Base-by-base conservation (phyloP, 2,113 vertebrate genomes). In the Thomomys bottae region DNA sequence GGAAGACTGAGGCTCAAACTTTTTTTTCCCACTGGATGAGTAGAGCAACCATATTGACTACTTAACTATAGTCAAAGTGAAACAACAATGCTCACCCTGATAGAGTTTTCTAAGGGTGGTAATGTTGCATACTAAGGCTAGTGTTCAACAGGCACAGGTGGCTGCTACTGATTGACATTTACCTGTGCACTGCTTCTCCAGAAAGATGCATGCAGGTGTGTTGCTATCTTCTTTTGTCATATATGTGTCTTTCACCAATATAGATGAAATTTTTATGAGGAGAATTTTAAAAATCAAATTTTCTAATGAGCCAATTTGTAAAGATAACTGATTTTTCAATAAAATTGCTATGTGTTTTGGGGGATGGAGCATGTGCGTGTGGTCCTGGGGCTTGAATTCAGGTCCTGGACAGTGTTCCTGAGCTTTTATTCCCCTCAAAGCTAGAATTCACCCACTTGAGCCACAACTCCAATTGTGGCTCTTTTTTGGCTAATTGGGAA, bases 251-350 rank as follows among this genome's bases (percentile, higher is more conserved):
- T 70, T 73, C 42, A 61, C 18, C 12, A 45, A 38, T 20, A 36
- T 2, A 34, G 12, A 38, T 8, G 6, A 3, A 36, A 2, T n/a
- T n/a, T n/a, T 92, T 89, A 59, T 61, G 38, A 71, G 87, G 40
- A 92, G 3, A 90, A 38, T 30, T 75, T 82, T 78, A 32, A 20
- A 40, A 89, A 82, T 79, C 49, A 18, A 84, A 73, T 71, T 38
- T 82, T 38, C 45, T 40, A 87, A 32, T 34, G 59, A 93, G 70
- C 57, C 54, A 54, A 80, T 12, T 38, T 83, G 2, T 24, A 78
- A 92, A 79, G 24, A 42, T 14, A 38, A 59, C 0, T 59, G n/a
- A 92, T 28, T 38, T 54, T 64, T 79, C 20, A 42, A 90, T 32
- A 82, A 89, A 49, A 78, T 66, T 66, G 23, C 14, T 71, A 54